Conservation (phyloP, 2,888 invertebrate genomes). For the Trisateles emortualis region DNA sequence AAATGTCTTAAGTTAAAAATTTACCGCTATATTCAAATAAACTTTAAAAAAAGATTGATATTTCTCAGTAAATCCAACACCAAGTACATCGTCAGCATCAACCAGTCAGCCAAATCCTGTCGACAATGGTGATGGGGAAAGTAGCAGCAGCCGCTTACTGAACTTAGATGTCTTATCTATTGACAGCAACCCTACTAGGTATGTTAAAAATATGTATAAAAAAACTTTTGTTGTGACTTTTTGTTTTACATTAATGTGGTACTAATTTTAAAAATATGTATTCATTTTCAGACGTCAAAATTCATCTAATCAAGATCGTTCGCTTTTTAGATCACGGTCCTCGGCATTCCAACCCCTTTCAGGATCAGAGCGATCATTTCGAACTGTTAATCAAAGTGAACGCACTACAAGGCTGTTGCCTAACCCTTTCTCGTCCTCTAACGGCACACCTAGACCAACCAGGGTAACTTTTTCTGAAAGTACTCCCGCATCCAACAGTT, state of each 20-base stretch:
- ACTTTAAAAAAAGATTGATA: too few relatives aligned
- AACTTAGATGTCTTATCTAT: constrained; percentile 76
- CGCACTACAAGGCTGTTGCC: constrained; percentile 69
- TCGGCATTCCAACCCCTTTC: constrained; percentile 78
- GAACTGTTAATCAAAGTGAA: constrained; percentile 67
- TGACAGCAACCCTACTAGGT: constrained; percentile 66
- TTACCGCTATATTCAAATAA: too few relatives aligned
- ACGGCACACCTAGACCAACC: constrained; percentile 52
- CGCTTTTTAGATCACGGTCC: constrained; percentile 71
- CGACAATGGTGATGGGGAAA: constrained; percentile 62
- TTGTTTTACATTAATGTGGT: too few relatives aligned
- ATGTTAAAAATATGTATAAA: not conserved
- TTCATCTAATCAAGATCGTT: constrained; percentile 58
- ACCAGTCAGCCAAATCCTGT: constrained; percentile 44
- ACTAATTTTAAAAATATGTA: not conserved
- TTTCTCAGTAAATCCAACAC: constrained; percentile 53
- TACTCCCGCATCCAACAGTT: constrained; percentile 39
- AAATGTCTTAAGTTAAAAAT: too few relatives aligned
- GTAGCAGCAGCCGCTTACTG: constrained; percentile 63
- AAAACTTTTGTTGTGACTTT: too few relatives aligned
- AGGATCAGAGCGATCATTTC: constrained; percentile 63
- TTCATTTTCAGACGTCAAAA: constrained; percentile 59
- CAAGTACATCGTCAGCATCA: constrained; percentile 54
- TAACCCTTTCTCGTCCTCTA: constrained; percentile 75
- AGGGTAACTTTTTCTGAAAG: constrained; percentile 55